Percentiles rank a stretch among this genome's conserved stretches.
phyloP scores from a whole-genome alignment of 2,113 vertebrate species.

The Coreoperca whiteheadi region DNA sequence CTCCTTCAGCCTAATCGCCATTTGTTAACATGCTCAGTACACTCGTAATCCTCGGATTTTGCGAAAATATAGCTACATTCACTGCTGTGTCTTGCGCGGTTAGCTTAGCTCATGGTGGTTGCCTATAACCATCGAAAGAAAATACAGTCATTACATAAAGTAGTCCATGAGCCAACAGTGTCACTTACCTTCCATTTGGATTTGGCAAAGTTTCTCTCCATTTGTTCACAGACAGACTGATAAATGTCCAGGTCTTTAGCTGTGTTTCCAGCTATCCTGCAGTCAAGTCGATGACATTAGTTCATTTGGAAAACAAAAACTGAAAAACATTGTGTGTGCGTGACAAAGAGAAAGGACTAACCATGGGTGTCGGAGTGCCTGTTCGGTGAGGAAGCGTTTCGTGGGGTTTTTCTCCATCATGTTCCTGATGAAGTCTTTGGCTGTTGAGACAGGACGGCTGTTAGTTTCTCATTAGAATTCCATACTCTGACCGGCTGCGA shows the following conservation, averaged over 20 bases:
- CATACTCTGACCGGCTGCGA: not conserved
- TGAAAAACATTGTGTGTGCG: not conserved
- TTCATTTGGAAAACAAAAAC: not conserved
- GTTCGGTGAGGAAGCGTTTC: conserved; percentile 89
- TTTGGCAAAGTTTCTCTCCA: conserved; percentile 94
- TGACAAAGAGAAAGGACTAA: conserved; percentile 72
- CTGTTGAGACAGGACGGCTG: conserved; percentile 81
- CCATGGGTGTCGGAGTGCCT: conserved; percentile 92
- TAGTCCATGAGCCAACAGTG: not conserved
- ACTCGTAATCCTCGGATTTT: not conserved
- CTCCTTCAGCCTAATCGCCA: not conserved
- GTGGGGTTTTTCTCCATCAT: conserved; percentile 91
- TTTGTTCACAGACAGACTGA: conserved; percentile 91
- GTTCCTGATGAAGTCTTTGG: conserved; percentile 93
- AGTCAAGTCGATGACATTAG: not conserved
- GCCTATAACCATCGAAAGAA: not conserved
- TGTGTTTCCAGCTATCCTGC: conserved; percentile 92
- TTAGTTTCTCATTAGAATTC: not conserved
- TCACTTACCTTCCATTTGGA: conserved; percentile 93
- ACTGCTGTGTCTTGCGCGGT: not conserved
- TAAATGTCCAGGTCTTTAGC: conserved; percentile 91
- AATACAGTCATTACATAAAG: not conserved
- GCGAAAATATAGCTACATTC: not conserved
- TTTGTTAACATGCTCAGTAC: not conserved
- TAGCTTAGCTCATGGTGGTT: not conserved